Base-by-base conservation (phyloP, 2,113 vertebrate species). In the Phylloscopus whistleri region DNA sequence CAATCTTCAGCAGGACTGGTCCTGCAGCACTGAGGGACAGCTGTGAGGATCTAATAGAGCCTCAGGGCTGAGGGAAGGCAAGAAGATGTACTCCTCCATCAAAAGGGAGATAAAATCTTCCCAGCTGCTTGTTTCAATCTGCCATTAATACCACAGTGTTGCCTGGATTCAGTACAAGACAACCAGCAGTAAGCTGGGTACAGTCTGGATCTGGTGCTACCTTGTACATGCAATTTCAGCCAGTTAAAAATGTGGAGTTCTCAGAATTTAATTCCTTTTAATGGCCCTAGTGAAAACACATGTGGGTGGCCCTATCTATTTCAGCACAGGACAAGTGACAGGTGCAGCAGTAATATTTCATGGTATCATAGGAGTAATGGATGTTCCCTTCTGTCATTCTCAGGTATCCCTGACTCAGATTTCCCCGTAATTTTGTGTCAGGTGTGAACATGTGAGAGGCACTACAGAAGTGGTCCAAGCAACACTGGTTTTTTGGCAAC, bases 81-180 rank as follows among this genome's bases (percentile, higher is more conserved):
- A 74, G 83, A 73, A 59, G 70, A 76, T 62, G 39, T 62, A 28
- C 46, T 85, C 35, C 77, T 95, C 74, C 46, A 83, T 79, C 67
- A 91, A 89, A 89, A 76, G 28, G 27, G 9, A 90, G 84, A 83
- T 85, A 95, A 85, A 89, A 85, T 82, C 67, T 95, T 89, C 72
- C 82, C 75, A 85, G 41, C 35, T 93, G 39, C 59, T 80, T 90
- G 49, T 87, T 93, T 93, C 84, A 90, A 27, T 70, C 51, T 80
- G 21, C 51, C 22, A 10, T 85, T 60, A 37, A 73, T 70, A 41
- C 17, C 33, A 6, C 21, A 27, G 27, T 76, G 81, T 53, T 93
- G 70, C 43, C 58, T 51, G 46, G 21, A 31, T 74, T 94, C 41
- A 33, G 48, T 67, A 49, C 55, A 80, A 86, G 72, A 27, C 30